Evolutionary conservation across 1,140 invertebrate species (phyloP), one percentile per base, ranked within the genome.

Genomic region (Maniola jurtina): DNA sequence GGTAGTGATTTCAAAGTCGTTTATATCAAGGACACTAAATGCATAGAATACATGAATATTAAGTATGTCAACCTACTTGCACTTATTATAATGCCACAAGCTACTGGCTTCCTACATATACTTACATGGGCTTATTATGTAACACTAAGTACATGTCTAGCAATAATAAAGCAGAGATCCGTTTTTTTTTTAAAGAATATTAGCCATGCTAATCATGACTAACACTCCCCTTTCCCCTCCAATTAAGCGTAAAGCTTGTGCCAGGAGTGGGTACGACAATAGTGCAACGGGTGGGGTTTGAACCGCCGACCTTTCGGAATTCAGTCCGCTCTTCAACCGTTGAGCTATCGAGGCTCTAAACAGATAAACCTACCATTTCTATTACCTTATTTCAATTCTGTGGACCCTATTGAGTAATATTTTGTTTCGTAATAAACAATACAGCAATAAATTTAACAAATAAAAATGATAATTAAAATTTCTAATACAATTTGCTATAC

Each of bases 341-440:
- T n/a, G n/a, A n/a, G n/a, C n/a, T n/a, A n/a, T n/a, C n/a, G n/a
- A n/a, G n/a, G n/a, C n/a, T n/a, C n/a, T n/a, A n/a, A n/a, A n/a
- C n/a, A n/a, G n/a, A n/a, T n/a, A n/a, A n/a, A n/a, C n/a, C n/a
- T n/a, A n/a, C n/a, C n/a, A n/a, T n/a, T n/a, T n/a, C n/a, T n/a
- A n/a, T n/a, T n/a, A n/a, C n/a, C n/a, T n/a, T n/a, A n/a, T n/a
- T n/a, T n/a, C n/a, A n/a, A n/a, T n/a, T 25, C 4, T 25, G 25
- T 25, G 25, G 25, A 42, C 5, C 40, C 8, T 42, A 13, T 48
- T 48, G 45, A 0, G n/a, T 48, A 48, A 47, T 6, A 15, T 48
- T n/a, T n/a, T 14, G 13, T 48, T 48, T n/a, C 45, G 14, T 48
- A 11, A n/a, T 48, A 48, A 48, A 48, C 45, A 48, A 48, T 48